Base-by-base conservation (phyloP, 2,113 vertebrate genomes). In the Ceyx melanurus region DNA sequence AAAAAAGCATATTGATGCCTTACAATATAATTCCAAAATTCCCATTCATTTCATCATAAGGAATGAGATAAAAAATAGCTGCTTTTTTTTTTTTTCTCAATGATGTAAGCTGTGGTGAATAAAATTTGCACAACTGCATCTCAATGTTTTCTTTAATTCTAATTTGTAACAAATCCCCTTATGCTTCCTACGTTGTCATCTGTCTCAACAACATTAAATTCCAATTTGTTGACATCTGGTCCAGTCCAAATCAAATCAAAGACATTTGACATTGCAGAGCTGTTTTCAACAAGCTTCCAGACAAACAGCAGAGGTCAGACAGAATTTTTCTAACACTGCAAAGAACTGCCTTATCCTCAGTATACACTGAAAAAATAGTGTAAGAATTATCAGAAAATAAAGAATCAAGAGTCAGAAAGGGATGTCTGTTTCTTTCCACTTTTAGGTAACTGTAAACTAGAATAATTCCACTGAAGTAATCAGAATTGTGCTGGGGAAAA, bases 161-260 rank as follows among this genome's bases (percentile, higher is more conserved):
- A 96, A 97, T 96, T 95, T 92, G 65, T 72, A 97, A 96, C 90
- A 51, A 95, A 96, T 91, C 70, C 64, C n/a, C 93, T 91, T 95
- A 60, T 95, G 64, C 86, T 97, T 97, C 94, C 95, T 94, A 92
- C 92, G 4, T 91, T 96, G 88, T 96, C 90, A 89, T 97, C 88
- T 90, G 72, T 94, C 89, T 97, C 92, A 97, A 94, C 61, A 94
- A 94, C 72, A 94, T 97, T 96, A 96, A 66, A 54, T 88, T 94
- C 88, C 82, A 97, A 95, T 97, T 97, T 97, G 89, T 95, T 94
- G 89, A 94, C 94, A 97, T 97, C 94, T 96, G 96, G 92, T 90
- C 72, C 72, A 75, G 53, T 74, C 79, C 78, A 97, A 97, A 97
- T 97, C 92, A 86, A 97, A 95, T 96, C 93, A 97, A 89, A 92